Conservation (phyloP, 2,113 vertebrate genomes). For the Sinocyclocheilus maitianheensis region DNA sequence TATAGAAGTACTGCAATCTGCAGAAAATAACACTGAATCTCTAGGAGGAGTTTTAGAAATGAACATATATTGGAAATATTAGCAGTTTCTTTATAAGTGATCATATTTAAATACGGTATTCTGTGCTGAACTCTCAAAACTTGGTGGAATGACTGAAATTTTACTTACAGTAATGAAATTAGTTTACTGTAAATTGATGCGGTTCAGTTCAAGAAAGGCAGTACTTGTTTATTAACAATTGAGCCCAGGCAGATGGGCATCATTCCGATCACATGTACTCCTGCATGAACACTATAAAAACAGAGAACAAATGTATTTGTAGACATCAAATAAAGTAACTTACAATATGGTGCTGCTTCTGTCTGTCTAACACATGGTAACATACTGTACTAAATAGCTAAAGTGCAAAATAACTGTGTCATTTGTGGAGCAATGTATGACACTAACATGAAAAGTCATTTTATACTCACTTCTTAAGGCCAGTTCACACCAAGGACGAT, state of each 20-base stretch:
- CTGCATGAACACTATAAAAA: constrained; percentile 38
- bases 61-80: constrained; percentile 65
- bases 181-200: constrained; percentile 55
- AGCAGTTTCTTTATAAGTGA: constrained; percentile 46
- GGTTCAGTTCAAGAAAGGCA: constrained; percentile 14
- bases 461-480: not conserved
- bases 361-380: constrained; percentile 23
- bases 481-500: no score
- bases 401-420: not conserved
- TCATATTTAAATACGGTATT: constrained; percentile 49
- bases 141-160: constrained; percentile 64
- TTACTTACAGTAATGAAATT: constrained; percentile 63
- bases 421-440: constrained; percentile 33
- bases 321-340: constrained; percentile 33
- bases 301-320: constrained; percentile 24
- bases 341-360: constrained; percentile 46
- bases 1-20: constrained; percentile 81
- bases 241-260: not conserved
- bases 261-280: constrained; percentile 38
- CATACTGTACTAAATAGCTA: constrained; percentile 10
- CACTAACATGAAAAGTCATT: not conserved
- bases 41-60: constrained; percentile 71
- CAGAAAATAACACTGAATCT: constrained; percentile 76
- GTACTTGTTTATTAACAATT: constrained; percentile 25
- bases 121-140: constrained; percentile 65